Evolutionary conservation across 2,797 vertebrate species (phyloP).

Genomic region (Miichthys miiuy): DNA sequence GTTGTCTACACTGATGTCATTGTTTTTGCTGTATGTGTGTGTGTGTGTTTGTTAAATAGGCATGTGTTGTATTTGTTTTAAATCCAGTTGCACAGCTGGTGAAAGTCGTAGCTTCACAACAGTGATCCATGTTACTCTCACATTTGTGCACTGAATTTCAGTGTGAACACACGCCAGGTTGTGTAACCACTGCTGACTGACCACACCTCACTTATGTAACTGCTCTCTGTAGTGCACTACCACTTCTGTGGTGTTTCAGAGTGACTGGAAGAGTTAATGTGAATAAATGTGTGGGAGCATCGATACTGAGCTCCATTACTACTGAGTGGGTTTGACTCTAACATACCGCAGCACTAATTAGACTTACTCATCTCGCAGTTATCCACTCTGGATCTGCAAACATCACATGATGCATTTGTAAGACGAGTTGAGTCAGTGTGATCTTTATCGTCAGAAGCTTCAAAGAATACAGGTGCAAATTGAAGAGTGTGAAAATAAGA

Average conservation of each 20-base stretch:
- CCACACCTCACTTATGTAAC: constrained; percentile 63
- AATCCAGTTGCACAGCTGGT: constrained; percentile 42
- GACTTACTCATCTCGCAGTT: constrained; percentile 37
- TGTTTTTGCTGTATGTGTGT: constrained; percentile 19
- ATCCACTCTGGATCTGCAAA: constrained; percentile 5
- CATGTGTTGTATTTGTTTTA: constrained; percentile 35
- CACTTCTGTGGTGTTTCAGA: constrained; percentile 25
- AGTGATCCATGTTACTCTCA: neutral
- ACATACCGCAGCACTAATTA: constrained; percentile 47
- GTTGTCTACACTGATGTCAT: constrained; percentile 6
- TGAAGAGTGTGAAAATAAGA: neutral
- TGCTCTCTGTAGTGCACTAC: constrained; percentile 34
- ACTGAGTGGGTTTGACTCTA: constrained; percentile 40
- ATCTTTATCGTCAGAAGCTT: constrained; percentile 2
- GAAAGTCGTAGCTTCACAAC: constrained; percentile 2
- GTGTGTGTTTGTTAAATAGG: constrained; percentile 9
- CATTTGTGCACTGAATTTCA: neutral
- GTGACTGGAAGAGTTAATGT: constrained; percentile 47
- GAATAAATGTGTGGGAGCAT: constrained; percentile 45
- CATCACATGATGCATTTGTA: neutral
- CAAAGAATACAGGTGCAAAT: constrained; percentile 3
- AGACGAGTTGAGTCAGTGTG: constrained; percentile 24
- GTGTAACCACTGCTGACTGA: constrained; percentile 45
- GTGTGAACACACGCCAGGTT: neutral
- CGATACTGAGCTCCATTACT: constrained; percentile 42